Base-by-base conservation (phyloP, 1,140 invertebrate genomes). In the Lucilia sericata region DNA sequence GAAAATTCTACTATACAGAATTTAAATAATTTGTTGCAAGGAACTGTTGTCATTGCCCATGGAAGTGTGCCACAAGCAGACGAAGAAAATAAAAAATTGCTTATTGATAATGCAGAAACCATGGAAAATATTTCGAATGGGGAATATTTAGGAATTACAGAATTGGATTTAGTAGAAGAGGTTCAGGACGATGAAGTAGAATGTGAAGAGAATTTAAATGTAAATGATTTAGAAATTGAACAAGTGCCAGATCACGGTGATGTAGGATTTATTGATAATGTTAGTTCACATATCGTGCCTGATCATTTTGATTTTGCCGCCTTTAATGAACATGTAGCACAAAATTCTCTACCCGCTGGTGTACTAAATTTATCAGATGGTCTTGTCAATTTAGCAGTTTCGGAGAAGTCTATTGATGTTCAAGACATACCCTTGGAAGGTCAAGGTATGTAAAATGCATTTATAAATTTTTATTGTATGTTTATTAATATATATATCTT, bases 131-230 rank as follows among this genome's bases (percentile, higher is more conserved):
- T 55, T 12, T 17, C 51, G 14, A 19, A 70, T 70, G 19, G 4
- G 5, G 65, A 70, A 9, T 70, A 21, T 70, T 7, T 25, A 10
- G 42, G 42, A 14, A 51, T 80, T 19, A 21, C 19, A 2, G 81
- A 85, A 13, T 13, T 84, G 12, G 85, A 85, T 10, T 55, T 78
- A 21, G 84, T 84, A 10, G 17, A 74, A 76, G 80, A 74, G 65
- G 85, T 82, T n/a, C 51, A 17, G 5, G 65, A 82, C 17, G 82
- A 74, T 3, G 82, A 70, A 2, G 0, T 65, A 5, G 17, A 25
- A 12, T 13, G 12, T 5, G 82, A 82, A 19, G 55, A n/a, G 8
- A 21, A 82, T 21, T 21, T 10, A 70, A 7, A 70, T 70, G 21
- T 21, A 10, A 70, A 70, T 70, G 21, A 9, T 9, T 8, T 70